These are phyloP conservation scores for Ormyrus thymus DNA, from an alignment of 2,888 invertebrate species.

Conservation along the genomic window DNA sequence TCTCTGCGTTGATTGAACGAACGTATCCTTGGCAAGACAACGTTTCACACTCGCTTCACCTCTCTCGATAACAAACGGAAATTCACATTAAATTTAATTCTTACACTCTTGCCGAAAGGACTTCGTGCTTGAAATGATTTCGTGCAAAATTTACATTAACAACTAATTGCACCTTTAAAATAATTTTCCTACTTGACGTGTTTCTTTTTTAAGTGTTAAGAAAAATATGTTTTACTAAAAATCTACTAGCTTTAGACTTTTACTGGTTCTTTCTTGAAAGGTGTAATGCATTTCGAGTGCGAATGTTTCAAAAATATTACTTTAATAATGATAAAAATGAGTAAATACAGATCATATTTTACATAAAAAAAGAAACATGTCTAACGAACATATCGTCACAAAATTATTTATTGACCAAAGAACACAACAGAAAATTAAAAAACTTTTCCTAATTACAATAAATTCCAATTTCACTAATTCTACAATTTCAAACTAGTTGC, in stretches of 20 bases:
- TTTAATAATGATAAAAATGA: constrained; percentile 9
- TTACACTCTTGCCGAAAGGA: constrained; percentile 1
- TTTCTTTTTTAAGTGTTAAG: constrained; percentile 5
- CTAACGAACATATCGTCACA: neutral
- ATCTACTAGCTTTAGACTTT: constrained; percentile 5
- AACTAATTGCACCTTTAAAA: constrained; percentile 28
- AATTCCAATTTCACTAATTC: constrained; percentile 20
- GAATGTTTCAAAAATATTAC: constrained; percentile 7
- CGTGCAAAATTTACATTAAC: constrained; percentile 26
- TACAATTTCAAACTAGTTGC: constrained; percentile 29
- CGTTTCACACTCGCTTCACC: neutral
- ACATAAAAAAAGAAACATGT: constrained; percentile 6
- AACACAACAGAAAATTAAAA: constrained; percentile 15
- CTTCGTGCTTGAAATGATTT: neutral
- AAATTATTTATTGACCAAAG: constrained; percentile 23
- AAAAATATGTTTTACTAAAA: constrained; percentile 24
- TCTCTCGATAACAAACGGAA: neutral
- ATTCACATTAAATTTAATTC: neutral
- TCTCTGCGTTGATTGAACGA: constrained; percentile 22
- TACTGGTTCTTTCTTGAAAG: constrained; percentile 9
- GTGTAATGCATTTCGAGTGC: constrained; percentile 16
- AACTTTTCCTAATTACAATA: constrained; percentile 15
- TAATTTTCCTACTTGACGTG: constrained; percentile 8
- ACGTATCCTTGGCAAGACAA: constrained; percentile 21
- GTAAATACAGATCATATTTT: constrained; percentile 3